phyloP scores from a whole-genome alignment of 2,113 vertebrate species.

The Mesocricetus auratus region DNA sequence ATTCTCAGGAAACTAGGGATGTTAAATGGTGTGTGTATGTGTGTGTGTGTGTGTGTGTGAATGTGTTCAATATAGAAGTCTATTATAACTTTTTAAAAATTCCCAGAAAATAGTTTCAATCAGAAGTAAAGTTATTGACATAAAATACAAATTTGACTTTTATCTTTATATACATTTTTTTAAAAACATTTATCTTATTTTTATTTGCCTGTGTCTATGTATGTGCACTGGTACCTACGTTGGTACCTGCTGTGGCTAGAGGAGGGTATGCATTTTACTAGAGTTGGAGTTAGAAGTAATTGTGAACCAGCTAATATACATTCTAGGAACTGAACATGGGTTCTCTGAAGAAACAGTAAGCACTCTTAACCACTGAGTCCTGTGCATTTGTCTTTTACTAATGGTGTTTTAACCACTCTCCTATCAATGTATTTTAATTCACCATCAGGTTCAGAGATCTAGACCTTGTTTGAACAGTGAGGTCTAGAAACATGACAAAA shows the following conservation, averaged over 20 bases:
- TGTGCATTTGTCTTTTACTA: background rate
- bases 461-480: background rate
- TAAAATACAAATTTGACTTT: conserved; percentile 19
- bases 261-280: background rate
- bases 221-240: background rate
- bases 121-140: background rate
- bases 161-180: background rate
- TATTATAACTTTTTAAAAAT: background rate
- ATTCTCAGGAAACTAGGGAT: conserved; percentile 13
- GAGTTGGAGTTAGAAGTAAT: background rate
- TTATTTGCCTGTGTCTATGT: background rate
- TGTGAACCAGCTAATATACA: background rate
- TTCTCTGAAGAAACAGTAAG: background rate
- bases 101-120: conserved; percentile 2
- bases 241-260: background rate
- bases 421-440: background rate
- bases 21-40: background rate
- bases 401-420: background rate
- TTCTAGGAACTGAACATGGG: background rate
- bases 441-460: background rate
- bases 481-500: background rate
- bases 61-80: background rate
- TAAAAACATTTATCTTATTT: background rate
- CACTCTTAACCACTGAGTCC: background rate
- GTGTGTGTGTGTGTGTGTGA: background rate